These are phyloP conservation scores for Drosophila eugracilis DNA, from an alignment of 1,140 invertebrate species.

Conservation along the genomic window DNA sequence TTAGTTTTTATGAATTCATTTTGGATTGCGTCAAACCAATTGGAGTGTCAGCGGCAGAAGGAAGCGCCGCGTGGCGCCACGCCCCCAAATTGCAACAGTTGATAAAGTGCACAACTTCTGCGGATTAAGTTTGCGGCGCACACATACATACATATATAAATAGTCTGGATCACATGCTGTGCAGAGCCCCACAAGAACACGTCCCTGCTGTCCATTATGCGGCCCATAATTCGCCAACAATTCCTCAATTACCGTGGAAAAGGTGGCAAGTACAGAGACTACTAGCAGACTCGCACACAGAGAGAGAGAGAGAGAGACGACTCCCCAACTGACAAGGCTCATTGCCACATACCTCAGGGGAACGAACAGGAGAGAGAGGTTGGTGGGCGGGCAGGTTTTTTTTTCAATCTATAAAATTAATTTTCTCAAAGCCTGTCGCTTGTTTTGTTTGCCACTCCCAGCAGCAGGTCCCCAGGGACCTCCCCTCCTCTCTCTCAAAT, in stretches of 20 bases:
- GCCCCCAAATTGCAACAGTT: slow-evolving; percentile 73
- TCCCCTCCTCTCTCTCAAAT: too few species aligned
- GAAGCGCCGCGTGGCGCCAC: slow-evolving; percentile 73
- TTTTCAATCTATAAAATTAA: slow-evolving; percentile 84
- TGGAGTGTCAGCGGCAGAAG: slow-evolving; percentile 76
- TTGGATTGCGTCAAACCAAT: slow-evolving; percentile 72
- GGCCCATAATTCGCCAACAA: slow-evolving; percentile 76
- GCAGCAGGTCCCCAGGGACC: slow-evolving; percentile 34
- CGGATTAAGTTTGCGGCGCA: slow-evolving; percentile 31
- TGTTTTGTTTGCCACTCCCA: slow-evolving; percentile 25
- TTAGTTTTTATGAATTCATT: slow-evolving; percentile 15
- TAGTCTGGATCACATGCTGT: slow-evolving; percentile 49
- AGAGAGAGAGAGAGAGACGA: too few species aligned
- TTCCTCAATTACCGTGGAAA: slow-evolving; percentile 66
- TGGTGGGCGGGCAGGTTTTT: slow-evolving; percentile 64
- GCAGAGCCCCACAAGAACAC: background rate
- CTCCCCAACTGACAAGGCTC: slow-evolving; percentile 3
- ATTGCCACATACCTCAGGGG: slow-evolving; percentile 1
- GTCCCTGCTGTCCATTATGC: slow-evolving; percentile 48
- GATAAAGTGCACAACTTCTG: slow-evolving; percentile 75
- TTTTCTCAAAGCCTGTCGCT: slow-evolving; percentile 66
- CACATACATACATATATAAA: slow-evolving; percentile 22
- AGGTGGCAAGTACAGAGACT: slow-evolving; percentile 18
- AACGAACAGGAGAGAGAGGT: slow-evolving; percentile 1
- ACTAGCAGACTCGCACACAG: background rate